A percentile compares a stretch with the other conserved stretches of the same genome.
Conservation (phyloP, 2,797 vertebrate species). For the Enteromius paludinosus region DNA sequence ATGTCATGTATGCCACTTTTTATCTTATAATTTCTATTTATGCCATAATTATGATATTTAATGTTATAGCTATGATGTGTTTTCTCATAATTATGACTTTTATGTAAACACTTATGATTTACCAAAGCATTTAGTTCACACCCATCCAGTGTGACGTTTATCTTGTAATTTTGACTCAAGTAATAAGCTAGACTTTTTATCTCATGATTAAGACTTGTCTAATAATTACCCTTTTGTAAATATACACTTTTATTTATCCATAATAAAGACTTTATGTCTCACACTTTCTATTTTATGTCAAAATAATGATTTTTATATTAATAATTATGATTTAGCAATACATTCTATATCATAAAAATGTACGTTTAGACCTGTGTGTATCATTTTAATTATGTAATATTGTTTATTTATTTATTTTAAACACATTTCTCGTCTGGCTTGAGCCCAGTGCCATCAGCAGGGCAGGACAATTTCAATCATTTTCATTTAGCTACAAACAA, state of each 20-base stretch:
- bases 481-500: constrained; percentile 8
- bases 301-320: neutral
- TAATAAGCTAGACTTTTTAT: neutral
- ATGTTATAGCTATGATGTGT: neutral
- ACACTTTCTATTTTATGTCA: neutral
- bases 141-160: neutral
- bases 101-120: neutral
- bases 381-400: neutral
- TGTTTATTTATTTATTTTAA: neutral
- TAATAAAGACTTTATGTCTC: neutral
- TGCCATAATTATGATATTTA: neutral
- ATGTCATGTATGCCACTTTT: neutral
- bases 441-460: neutral
- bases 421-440: neutral
- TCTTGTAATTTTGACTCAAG: neutral
- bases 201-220: neutral
- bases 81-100: neutral
- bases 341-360: neutral
- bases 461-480: constrained; percentile 28
- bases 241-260: neutral
- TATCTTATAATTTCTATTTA: neutral
- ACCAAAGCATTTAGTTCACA: neutral
- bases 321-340: neutral
- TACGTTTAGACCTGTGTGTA: neutral
- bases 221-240: neutral